Evolutionary conservation across 1,140 invertebrate genomes (phyloP), one percentile per base, ranked within the genome.

Genomic region (Drosophila watanabei): DNA sequence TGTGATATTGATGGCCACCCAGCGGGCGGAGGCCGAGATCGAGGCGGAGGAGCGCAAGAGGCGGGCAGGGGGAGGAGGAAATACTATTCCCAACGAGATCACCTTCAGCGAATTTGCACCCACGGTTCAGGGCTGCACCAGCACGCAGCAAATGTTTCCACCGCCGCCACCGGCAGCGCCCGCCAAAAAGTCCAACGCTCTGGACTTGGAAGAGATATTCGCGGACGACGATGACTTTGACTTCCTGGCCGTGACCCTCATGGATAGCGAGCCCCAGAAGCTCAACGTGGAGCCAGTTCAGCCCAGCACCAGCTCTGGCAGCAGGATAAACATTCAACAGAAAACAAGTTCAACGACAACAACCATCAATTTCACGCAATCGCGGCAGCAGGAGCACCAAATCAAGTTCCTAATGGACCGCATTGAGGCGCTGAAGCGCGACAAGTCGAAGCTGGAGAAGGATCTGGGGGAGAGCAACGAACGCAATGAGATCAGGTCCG

Each of bases 371-470:
- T 46, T 65, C 39, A 71, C 68, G 8, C 79, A 73, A 61, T 24
- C 86, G 2, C 82, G 91, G 2, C 91, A 92, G 56, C 80, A 89
- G 32, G 92, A 92, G 35, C 73, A 87, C 0, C 92, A 93, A 58
- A 65, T 93, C 1, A 92, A 93, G 51, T 88, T 91, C 30, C 60
- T 93, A 14, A 85, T 83, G 81, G 86, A 93, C 8, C 86, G 89
- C 1, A 64, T 92, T 2, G 91, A 93, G 46, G 30, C 49, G 1
- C 39, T 93, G 0, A 92, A 92, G 39, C 83, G 79, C 9, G 83
- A 92, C 30, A 93, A 93, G 32, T n/a, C 52, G 0, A 92, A 92
- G 58, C 57, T 93, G n/a, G 72, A 75, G 8, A 88, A 81, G 10
- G 84, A 92, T 56, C 52, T 93, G 5, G 33, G 61, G 2, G 84